Base-by-base conservation (phyloP, 2,888 invertebrate genomes). In the Cerastoderma edule region DNA sequence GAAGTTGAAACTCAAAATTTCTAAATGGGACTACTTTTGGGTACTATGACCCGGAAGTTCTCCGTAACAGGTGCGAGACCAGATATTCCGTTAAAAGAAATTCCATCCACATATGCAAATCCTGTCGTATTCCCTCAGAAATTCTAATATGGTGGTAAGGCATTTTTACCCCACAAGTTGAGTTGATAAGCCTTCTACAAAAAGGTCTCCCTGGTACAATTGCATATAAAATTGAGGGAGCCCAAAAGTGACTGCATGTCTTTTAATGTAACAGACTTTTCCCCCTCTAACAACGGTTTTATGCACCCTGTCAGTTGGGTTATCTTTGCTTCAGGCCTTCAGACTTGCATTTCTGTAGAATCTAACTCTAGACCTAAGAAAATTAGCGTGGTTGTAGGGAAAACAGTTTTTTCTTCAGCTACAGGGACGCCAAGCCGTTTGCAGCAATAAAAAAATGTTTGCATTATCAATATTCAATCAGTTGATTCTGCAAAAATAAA, bases 171-270 rank as follows among this genome's bases (percentile, higher is more conserved):
- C 64, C 64, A 8, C 70, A 44, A 53, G 39, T 69, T 30, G 53
- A 24, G 39, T 64, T 44, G 1, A 71, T 71, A 16, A 71, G 71
- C n/a, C 71, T 33, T 53, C 71, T n/a, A 44, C 64, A 53, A 30
- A 65, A 71, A 1, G 71, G 65, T 4, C 71, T 8, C 16, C 71
- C 71, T 2, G 65, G 54, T 3, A 56, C 54, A 54, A 71, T 54
- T 10, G 71, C 71, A 71, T 5, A 30, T 16, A 33, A 71, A 64
- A 28, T 71, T 50, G 19, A 71, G 56, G 2, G 53, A 48, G 1
- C 71, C 64, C 35, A 71, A 39, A 24, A 71, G 28, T 10, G 65
- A 65, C 22, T 71, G 71, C 71, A 71, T 71, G 6, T 24, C 54
- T 8, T 28, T 28, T 30, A 71, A 46, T 27, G 5, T 5, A 30